These are phyloP conservation scores for Fopius arisanus DNA, from an alignment of 1,140 invertebrate species.

Conservation along the genomic window DNA sequence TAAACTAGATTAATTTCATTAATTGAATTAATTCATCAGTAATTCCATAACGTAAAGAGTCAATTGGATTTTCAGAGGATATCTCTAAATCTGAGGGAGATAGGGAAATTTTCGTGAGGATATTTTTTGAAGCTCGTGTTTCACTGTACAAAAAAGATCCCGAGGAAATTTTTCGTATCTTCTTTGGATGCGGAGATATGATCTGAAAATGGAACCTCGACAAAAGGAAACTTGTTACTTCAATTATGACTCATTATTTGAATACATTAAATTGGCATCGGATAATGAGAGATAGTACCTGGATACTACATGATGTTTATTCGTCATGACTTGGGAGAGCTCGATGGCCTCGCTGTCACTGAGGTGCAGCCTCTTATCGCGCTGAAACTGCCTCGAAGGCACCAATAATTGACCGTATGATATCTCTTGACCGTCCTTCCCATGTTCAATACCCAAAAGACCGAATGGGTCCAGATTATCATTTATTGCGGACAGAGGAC, in stretches of 20 bases:
- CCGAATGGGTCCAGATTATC: constrained; percentile 87
- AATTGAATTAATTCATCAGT: too few species aligned
- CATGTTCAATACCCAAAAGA: constrained; percentile 81
- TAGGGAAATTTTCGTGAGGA: too few species aligned
- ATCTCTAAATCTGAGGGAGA: too few species aligned
- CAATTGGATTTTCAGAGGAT: too few species aligned
- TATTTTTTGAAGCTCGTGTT: too few species aligned
- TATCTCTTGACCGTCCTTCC: constrained; percentile 86
- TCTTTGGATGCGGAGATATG: too few species aligned
- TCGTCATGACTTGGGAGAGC: constrained; percentile 52
- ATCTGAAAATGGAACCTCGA: too few species aligned
- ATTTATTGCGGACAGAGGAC: constrained; percentile 83
- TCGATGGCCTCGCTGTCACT: constrained; percentile 68
- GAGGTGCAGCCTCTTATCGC: constrained; percentile 61
- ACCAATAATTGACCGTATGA: constrained; percentile 87
- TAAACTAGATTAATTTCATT: too few species aligned
- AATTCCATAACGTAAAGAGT: too few species aligned
- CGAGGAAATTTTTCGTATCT: too few species aligned
- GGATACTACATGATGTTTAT: constrained; percentile 70
- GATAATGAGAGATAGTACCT: constrained; percentile 63
- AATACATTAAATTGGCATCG: background rate
- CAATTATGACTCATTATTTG: background rate
- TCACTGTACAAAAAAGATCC: too few species aligned
- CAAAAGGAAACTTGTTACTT: too few species aligned
- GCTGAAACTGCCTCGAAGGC: constrained; percentile 72